Conservation (phyloP, 1,140 invertebrate genomes). For the Saccostrea cuccullata region DNA sequence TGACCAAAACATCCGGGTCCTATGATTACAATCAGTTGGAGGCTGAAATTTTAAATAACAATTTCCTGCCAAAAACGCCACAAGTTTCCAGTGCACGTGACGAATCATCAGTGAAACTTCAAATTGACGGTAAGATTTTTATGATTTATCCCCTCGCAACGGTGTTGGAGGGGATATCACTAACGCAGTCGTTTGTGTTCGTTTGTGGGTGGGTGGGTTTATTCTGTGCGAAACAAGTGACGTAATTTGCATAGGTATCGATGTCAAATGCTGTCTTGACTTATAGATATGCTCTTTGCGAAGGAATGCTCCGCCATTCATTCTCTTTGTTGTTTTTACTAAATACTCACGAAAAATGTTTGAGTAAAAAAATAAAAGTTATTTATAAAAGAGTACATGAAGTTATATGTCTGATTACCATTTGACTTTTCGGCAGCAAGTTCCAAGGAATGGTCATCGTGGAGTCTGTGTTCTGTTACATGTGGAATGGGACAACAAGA, state of each 20-base stretch:
- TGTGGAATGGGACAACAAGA: constrained; percentile 53
- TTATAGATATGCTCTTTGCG: too few species aligned
- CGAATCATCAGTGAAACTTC: constrained; percentile 18
- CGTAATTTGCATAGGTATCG: too few species aligned
- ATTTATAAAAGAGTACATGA: too few species aligned
- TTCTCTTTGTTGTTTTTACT: background rate
- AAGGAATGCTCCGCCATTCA: too few species aligned
- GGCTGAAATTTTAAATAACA: background rate
- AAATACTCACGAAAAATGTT: too few species aligned
- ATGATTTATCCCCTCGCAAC: too few species aligned
- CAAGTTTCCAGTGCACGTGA: background rate
- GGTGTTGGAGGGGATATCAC: too few species aligned
- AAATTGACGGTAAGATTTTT: background rate
- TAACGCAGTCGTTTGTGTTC: too few species aligned
- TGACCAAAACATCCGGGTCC: constrained; percentile 50
- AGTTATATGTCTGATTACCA: too few species aligned
- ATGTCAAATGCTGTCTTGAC: background rate
- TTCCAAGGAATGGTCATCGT: constrained; percentile 43
- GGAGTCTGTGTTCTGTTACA: constrained; percentile 53
- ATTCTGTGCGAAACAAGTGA: too few species aligned
- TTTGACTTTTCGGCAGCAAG: background rate
- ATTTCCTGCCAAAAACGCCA: background rate
- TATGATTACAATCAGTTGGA: constrained; percentile 29
- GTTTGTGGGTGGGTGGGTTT: too few species aligned
- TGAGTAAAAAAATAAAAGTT: too few species aligned